These are phyloP conservation scores for Sarcophaga carnaria DNA, from an alignment of 2,888 invertebrate genomes.

Conservation along the genomic window DNA sequence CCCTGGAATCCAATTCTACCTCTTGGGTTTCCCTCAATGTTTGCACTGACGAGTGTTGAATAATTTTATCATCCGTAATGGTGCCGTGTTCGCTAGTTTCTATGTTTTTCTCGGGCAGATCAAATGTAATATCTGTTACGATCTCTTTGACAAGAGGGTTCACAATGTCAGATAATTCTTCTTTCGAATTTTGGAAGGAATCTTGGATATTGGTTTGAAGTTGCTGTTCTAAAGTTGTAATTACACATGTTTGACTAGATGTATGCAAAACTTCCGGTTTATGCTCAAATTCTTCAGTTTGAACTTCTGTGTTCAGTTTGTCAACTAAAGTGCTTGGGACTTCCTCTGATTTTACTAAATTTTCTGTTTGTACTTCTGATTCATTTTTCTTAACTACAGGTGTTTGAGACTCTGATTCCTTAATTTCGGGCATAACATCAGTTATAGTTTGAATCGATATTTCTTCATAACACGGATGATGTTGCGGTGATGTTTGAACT, in stretches of 20 bases:
- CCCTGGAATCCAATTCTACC: constrained; percentile 67
- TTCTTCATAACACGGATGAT: constrained; percentile 73
- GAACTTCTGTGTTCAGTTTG: constrained; percentile 78
- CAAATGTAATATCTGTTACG: constrained; percentile 79
- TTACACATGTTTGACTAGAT: constrained; percentile 77
- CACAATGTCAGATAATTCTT: constrained; percentile 77
- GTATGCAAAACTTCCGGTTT: constrained; percentile 75
- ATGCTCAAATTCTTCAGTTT: constrained; percentile 70
- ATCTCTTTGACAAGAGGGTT: constrained; percentile 80
- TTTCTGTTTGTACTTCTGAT: constrained; percentile 79
- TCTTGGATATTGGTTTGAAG: constrained; percentile 79
- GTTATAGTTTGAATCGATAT: constrained; percentile 78
- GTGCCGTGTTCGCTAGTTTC: constrained; percentile 74
- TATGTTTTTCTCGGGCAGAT: constrained; percentile 73
- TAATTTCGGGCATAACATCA: constrained; percentile 74
- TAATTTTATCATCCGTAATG: constrained; percentile 75
- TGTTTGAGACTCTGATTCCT: constrained; percentile 80
- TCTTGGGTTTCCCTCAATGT: constrained; percentile 74
- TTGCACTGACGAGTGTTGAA: constrained; percentile 74
- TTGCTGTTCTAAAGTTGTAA: constrained; percentile 77
- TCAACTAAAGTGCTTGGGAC: not conserved
- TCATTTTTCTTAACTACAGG: constrained; percentile 77
- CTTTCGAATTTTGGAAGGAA: constrained; percentile 72
- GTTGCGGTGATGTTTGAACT: constrained; percentile 82
- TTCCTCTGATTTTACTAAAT: constrained; percentile 67